phyloP scores from a whole-genome alignment of 2,113 vertebrate genomes.

The Centropristis striata region DNA sequence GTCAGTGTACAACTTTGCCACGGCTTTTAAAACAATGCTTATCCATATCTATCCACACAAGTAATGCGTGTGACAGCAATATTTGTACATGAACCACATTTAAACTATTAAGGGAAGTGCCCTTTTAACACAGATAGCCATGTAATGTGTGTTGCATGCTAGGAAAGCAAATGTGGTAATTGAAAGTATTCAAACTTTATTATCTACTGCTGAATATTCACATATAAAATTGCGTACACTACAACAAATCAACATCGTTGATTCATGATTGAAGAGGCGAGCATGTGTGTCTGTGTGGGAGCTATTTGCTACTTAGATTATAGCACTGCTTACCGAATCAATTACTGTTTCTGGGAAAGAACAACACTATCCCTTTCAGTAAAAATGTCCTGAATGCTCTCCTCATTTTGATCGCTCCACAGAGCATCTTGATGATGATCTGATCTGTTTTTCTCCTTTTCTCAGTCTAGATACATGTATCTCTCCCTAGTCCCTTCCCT shows the following conservation, averaged over 20 bases:
- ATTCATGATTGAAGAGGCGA: conserved; percentile 2
- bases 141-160: not conserved
- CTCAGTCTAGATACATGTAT: not conserved
- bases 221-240: not conserved
- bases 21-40: conserved; percentile 69
- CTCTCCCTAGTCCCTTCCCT: not conserved
- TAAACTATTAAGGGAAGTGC: conserved; percentile 7
- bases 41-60: conserved; percentile 45
- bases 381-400: not conserved
- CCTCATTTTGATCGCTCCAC: not conserved
- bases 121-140: conserved; percentile 23
- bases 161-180: conserved; percentile 2
- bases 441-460: not conserved
- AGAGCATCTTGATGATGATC: conserved; percentile 7
- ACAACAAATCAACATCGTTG: not conserved
- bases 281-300: not conserved
- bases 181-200: not conserved
- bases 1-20: conserved; percentile 18
- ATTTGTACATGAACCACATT: conserved; percentile 34
- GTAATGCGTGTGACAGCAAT: conserved; percentile 24
- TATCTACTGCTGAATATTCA: conserved; percentile 1
- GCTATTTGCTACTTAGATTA: conserved; percentile 7
- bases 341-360: conserved; percentile 1
- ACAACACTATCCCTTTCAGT: conserved; percentile 10
- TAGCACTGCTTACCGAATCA: conserved; percentile 16